Evolutionary conservation across 37 sponge, comb jelly and placozoan species (phyloP), one percentile per base, ranked within the genome.

Genomic region (Crambe crambe): DNA sequence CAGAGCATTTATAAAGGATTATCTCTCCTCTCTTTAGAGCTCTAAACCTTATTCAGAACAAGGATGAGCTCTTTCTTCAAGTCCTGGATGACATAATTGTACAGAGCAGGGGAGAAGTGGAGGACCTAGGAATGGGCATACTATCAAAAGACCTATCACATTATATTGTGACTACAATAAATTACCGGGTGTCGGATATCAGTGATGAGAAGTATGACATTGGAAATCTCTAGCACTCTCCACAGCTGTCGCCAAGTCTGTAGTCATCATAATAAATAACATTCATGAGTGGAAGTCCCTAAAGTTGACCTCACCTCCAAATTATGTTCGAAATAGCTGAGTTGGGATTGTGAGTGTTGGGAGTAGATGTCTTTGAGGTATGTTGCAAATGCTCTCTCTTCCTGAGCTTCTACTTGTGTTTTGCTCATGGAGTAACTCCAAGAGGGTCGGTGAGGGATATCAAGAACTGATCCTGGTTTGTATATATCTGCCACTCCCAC

Each of bases 161-260:
- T 32, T 26, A 31, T 65, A 6, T n/a, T n/a, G n/a, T n/a, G n/a
- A n/a, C n/a, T n/a, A n/a, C n/a, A n/a, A n/a, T n/a, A n/a, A 69
- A 77, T 77, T 58, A 94, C 96, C 23, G 97, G 95, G 72, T 94
- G 91, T 38, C 91, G 47, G 25, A 91, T 77, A 54, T 96, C 97
- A 4, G 87, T 80, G 43, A 96, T 88, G 31, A 96, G 73, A 17
- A 95, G 85, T 8, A 96, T 44, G 26, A 96, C 82, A 57, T 94
- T 78, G 17, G 97, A 96, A 54, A 94, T 83, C 66, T 98, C 99
- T 76, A 98, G 74, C 30, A 96, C 97, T 36, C 99, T 82, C 99
- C 99, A 98, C 57, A 98, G 74, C 78, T 98, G 94, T 31, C 96
- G 40, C 99, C 99, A 98, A 2, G 99, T 95, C 95, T 97, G 56